Conservation (phyloP, 2,888 invertebrate species). For the Embidobia sp. region DNA sequence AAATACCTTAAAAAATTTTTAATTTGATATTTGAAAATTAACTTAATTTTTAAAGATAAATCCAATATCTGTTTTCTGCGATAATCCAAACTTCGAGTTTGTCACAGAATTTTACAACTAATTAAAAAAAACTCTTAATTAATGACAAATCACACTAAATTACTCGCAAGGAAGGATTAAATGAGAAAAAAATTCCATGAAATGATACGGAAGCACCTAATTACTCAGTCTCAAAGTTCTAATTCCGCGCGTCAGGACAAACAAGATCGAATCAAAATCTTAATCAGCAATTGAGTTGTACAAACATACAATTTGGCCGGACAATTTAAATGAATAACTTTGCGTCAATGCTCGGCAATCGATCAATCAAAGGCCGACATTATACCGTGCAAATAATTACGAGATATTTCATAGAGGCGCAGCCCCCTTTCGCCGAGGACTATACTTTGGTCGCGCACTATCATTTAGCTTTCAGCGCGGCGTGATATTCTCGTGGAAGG, state of each 20-base stretch:
- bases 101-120: too few relatives aligned
- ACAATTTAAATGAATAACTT: slow-evolving; percentile 20
- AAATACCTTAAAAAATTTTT: too few relatives aligned
- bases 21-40: too few relatives aligned
- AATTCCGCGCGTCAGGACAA: not conserved
- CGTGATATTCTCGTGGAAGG: slow-evolving; percentile 1
- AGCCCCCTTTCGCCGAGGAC: not conserved
- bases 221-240: not conserved
- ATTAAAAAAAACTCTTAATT: too few relatives aligned
- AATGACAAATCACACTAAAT: too few relatives aligned
- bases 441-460: slow-evolving; percentile 18
- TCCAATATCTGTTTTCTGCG: too few relatives aligned
- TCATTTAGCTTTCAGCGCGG: slow-evolving; percentile 25
- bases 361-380: slow-evolving; percentile 25
- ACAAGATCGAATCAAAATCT: slow-evolving; percentile 11
- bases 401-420: slow-evolving; percentile 23
- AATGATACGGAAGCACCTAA: too few relatives aligned
- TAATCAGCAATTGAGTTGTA: slow-evolving; percentile 14
- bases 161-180: not conserved
- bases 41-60: too few relatives aligned
- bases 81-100: too few relatives aligned
- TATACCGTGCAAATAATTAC: slow-evolving; percentile 18
- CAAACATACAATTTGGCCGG: slow-evolving; percentile 29
- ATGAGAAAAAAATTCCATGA: not conserved
- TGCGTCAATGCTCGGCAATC: slow-evolving; percentile 14